These are phyloP conservation scores for Arnoldichthys spilopterus DNA, from an alignment of 2,797 vertebrate genomes.

Conservation along the genomic window DNA sequence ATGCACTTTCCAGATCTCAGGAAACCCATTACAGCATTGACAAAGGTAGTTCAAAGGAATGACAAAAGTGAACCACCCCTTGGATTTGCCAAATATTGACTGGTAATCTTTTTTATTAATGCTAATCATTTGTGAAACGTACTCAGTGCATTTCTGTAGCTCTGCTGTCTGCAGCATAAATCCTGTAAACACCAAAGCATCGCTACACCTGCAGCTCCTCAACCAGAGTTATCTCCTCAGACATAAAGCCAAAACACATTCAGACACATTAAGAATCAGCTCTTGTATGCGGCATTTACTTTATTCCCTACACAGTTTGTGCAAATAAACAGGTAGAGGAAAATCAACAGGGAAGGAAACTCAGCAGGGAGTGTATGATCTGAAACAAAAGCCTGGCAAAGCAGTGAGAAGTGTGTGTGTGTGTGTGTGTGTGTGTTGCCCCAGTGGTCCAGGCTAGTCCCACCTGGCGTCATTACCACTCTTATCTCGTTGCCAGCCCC, in stretches of 20 bases:
- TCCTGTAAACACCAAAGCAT: conserved; percentile 10
- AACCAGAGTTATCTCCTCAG: conserved; percentile 27
- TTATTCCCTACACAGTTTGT: conserved; percentile 65
- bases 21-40: background rate
- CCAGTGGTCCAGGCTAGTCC: conserved; percentile 68
- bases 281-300: conserved; percentile 61
- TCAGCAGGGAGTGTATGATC: conserved; percentile 71
- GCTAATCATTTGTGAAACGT: background rate
- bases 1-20: background rate
- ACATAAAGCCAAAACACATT: conserved; percentile 41
- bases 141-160: background rate
- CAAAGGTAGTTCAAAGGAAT: background rate
- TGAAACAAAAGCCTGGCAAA: conserved; percentile 66
- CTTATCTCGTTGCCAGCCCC: conserved; percentile 70
- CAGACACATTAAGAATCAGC: conserved; percentile 55
- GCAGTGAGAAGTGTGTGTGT: conserved; percentile 38
- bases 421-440: conserved; percentile 48
- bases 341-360: conserved; percentile 68
- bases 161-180: background rate
- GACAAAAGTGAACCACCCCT: background rate
- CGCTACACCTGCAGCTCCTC: conserved; percentile 39
- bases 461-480: conserved; percentile 73
- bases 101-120: background rate
- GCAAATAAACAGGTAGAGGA: conserved; percentile 76
- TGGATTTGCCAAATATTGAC: too few relatives aligned